Base-by-base conservation (phyloP, 2,888 invertebrate species). In the Pandemis cinnamomeana region DNA sequence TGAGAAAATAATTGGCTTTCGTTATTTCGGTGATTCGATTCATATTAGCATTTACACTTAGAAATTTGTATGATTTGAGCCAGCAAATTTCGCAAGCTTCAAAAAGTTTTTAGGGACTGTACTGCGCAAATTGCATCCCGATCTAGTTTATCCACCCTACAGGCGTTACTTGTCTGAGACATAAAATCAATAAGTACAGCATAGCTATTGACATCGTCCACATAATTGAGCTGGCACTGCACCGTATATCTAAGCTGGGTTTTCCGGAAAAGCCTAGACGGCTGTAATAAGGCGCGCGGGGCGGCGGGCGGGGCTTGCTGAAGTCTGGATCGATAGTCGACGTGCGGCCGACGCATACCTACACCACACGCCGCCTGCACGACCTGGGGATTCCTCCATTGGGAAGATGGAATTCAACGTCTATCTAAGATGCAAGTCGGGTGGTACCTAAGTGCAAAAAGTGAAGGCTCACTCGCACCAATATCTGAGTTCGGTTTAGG, bases 231-330 rank as follows among this genome's bases (percentile, higher is more conserved):
- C 77, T 76, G 77, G 68, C 75, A 75, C 72, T 68, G 75, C 71
- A 60, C 27, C 72, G 46, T n/a, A 61, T 72, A 13, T 69, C 68
- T 75, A 58, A 63, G 61, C 77, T 78, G 78, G 81, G 78, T 81
- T 82, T 80, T 81, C 79, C 80, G 84, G 83, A 83, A 86, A 84
- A 83, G 78, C 83, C 87, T 85, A 87, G 88, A 87, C 85, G 77
- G 80, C 75, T 83, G 84, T 80, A 84, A 82, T 84, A 84, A 83
- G 85, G 83, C 84, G 80, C 79, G 80, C 77, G 75, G 80, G 79
- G 76, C 74, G 83, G 77, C 77, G 75, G 77, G 79, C 81, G 77
- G 72, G 76, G 72, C 36, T 7, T 41, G 53, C 51, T 73, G 80
- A 78, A 70, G 74, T 46, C 71, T 74, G 70, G 71, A 74, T 74